phyloP scores from a whole-genome alignment of 2,888 invertebrate genomes.

The Pilophorus perplexus region DNA sequence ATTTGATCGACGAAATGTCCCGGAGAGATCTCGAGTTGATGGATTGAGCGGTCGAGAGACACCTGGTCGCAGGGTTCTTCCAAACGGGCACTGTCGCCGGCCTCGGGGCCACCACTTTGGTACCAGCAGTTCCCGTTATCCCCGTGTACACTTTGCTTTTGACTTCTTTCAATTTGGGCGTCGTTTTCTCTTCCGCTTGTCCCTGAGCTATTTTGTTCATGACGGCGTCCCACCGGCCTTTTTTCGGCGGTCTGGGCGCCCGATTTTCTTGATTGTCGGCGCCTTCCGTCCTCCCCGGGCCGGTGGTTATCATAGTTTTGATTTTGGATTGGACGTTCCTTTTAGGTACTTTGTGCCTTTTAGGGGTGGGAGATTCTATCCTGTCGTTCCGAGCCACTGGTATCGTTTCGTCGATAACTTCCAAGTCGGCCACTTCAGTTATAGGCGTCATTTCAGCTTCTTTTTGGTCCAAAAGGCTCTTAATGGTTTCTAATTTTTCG shows the following conservation, averaged over 20 bases:
- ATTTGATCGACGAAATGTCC: conserved; percentile 46
- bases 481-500: conserved; percentile 47
- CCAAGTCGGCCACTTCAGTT: conserved; percentile 47
- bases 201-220: conserved; percentile 77
- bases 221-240: conserved; percentile 77
- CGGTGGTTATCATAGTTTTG: conserved; percentile 62
- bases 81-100: conserved; percentile 34
- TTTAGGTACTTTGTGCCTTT: conserved; percentile 76
- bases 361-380: conserved; percentile 55
- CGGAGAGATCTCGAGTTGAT: conserved; percentile 47
- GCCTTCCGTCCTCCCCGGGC: conserved; percentile 46
- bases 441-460: conserved; percentile 38
- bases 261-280: conserved; percentile 57
- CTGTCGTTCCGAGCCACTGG: conserved; percentile 48
- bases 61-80: conserved; percentile 43
- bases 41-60: conserved; percentile 46
- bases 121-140: conserved; percentile 33
- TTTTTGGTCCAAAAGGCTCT: conserved; percentile 46
- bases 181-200: conserved; percentile 66
- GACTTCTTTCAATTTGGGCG: conserved; percentile 73
- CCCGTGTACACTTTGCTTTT: conserved; percentile 73
- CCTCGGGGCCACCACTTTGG: conserved; percentile 13
- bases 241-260: conserved; percentile 61
- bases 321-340: conserved; percentile 73
- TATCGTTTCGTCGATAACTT: conserved; percentile 22